These are phyloP conservation scores for Cyprinella venusta DNA, from an alignment of 2,797 vertebrate species.

Conservation along the genomic window DNA sequence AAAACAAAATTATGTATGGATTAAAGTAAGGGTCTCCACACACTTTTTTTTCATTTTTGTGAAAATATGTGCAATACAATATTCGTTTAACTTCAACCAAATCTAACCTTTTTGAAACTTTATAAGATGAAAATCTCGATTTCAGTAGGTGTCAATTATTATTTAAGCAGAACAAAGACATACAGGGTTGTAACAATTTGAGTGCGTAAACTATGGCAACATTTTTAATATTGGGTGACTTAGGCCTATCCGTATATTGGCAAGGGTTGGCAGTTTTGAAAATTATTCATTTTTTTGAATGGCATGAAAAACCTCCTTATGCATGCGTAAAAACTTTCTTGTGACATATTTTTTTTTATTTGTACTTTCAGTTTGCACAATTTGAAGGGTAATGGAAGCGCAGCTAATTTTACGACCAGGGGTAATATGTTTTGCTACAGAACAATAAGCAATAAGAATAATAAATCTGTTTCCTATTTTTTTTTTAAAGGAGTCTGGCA, in stretches of 20 bases:
- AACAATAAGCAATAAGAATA: neutral
- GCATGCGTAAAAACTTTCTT: no score
- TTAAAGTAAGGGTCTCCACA: neutral
- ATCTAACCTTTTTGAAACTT: neutral
- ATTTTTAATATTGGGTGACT: no score
- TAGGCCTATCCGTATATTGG: no score
- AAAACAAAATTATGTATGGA: neutral
- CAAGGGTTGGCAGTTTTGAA: no score
- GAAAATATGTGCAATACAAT: neutral
- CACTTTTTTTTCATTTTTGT: neutral
- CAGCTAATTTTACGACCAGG: neutral
- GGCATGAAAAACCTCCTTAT: no score
- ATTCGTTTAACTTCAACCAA: neutral
- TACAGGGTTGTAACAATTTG: no score
- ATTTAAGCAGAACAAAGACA: no score
- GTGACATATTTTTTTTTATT: no score
- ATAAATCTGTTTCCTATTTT: conserved; percentile 28
- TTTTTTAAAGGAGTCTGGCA: conserved; percentile 91
- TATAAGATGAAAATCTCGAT: neutral
- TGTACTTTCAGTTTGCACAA: no score
- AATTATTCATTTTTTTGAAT: no score
- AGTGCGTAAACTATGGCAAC: no score
- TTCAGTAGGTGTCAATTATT: neutral
- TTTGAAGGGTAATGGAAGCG: no score
- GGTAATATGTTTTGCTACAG: neutral